Evolutionary conservation across 1,140 invertebrate genomes (phyloP), one percentile per base, ranked within the genome.

Genomic region (Geopemphigus sp.): DNA sequence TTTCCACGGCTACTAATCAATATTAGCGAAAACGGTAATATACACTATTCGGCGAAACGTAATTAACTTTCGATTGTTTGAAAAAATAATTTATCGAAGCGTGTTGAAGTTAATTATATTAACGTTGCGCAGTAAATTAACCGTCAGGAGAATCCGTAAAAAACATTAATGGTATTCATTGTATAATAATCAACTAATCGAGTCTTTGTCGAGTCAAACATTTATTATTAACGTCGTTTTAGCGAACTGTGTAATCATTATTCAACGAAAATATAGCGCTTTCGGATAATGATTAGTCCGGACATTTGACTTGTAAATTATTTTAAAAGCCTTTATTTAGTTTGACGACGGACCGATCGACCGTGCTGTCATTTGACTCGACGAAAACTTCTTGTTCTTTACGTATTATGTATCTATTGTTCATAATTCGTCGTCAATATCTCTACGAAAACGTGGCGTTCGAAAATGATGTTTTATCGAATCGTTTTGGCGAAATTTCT

Each of bases 291-390:
- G 50, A 53, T 72, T 54, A 72, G 19, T 54, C 26, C 54, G 19
- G 10, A 50, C 15, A 72, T 72, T 72, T 72, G 24, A 72, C 47
- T 72, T 72, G 68, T 72, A 72, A 72, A 72, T 72, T 54, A 72
- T 54, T 53, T 54, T 53, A 5, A 29, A 29, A n/a, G 29, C 5
- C 5, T 10, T 1, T 1, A 53, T 45, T 17, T 22, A 22, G 22
- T 72, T 54, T 54, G 50, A 19, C 6, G 12, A 15, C 19, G 24
- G 22, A 4, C n/a, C n/a, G n/a, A 47, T 53, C 11, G n/a, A n/a
- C n/a, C n/a, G n/a, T 70, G 10, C 50, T 53, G 19, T 15, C 8
- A 1, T 29, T 53, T 70, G 22, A 11, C 26, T n/a, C 50, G 1
- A 19, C 10, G 19, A 19, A 54, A 32, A 54, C 50, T 29, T 54